Evolutionary conservation across 2,797 vertebrate genomes (phyloP).

Genomic region (Pseudopleuronectes americanus): DNA sequence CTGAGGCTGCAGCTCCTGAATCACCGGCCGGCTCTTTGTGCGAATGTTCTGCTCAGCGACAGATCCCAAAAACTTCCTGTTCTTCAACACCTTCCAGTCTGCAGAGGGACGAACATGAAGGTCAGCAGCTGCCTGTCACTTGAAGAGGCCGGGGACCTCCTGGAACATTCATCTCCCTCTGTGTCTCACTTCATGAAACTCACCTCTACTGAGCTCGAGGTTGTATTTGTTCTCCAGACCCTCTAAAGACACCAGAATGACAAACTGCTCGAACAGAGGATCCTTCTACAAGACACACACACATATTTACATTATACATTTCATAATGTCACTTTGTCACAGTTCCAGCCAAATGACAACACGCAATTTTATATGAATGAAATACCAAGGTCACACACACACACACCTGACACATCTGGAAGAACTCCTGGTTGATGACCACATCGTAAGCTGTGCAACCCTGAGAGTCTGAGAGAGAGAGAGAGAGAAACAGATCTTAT

Average conservation of each 20-base stretch:
- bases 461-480: constrained; percentile 78
- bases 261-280: constrained; percentile 87
- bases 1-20: constrained; percentile 86
- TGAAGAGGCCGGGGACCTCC: neutral
- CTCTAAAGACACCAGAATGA: constrained; percentile 88
- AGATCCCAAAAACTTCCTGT: constrained; percentile 89
- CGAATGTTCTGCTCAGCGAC: constrained; percentile 89
- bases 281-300: constrained; percentile 74
- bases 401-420: constrained; percentile 87
- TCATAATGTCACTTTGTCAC: neutral
- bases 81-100: constrained; percentile 91
- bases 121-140: neutral
- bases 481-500: neutral
- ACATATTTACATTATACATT: neutral
- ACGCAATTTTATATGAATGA: neutral
- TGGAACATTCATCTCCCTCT: neutral
- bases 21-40: constrained; percentile 84
- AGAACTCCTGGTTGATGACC: constrained; percentile 89
- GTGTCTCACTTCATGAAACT: neutral
- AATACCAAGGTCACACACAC: neutral
- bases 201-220: constrained; percentile 75
- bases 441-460: constrained; percentile 91
- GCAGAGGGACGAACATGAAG: neutral
- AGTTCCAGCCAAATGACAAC: neutral
- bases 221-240: constrained; percentile 91